Percentiles rank a stretch among this genome's conserved stretches.
Conservation (phyloP, 2,888 invertebrate species). For the Torymus aiolomorphi region DNA sequence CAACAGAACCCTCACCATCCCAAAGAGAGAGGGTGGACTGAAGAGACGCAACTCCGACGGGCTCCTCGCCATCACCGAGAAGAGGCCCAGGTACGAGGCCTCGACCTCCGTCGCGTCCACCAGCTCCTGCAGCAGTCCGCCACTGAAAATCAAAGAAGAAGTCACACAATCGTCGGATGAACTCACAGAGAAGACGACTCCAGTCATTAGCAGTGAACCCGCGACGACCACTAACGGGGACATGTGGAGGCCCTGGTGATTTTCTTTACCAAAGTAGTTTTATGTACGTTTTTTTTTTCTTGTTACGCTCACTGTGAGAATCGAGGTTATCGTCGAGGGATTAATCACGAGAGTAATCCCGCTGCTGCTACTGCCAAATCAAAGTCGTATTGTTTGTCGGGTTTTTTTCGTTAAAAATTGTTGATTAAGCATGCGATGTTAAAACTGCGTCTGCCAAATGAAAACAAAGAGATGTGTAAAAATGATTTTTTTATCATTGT, state of each 20-base stretch:
- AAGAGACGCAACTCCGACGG: conserved; percentile 71
- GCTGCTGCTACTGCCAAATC: conserved; percentile 22
- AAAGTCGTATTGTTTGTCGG: conserved; percentile 23
- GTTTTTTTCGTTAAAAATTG: conserved; percentile 42
- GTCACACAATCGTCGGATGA: conserved; percentile 63
- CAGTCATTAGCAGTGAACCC: conserved; percentile 58
- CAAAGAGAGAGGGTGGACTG: conserved; percentile 63
- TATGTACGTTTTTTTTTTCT: conserved; percentile 6
- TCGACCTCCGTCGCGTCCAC: conserved; percentile 64
- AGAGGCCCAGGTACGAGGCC: conserved; percentile 69
- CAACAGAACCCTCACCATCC: conserved; percentile 64
- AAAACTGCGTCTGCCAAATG: background rate
- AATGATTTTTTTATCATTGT: conserved; percentile 17
- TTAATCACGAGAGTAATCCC: conserved; percentile 12
- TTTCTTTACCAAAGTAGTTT: conserved; percentile 31
- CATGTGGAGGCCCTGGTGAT: conserved; percentile 80
- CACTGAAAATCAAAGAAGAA: conserved; percentile 58
- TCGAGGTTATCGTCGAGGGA: conserved; percentile 5
- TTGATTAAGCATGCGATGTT: conserved; percentile 23
- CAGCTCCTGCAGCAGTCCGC: conserved; percentile 51
- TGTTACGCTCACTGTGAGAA: conserved; percentile 5
- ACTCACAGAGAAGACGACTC: conserved; percentile 57
- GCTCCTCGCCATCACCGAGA: conserved; percentile 70
- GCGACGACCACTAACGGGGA: conserved; percentile 73
- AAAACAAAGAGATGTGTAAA: conserved; percentile 19